These are phyloP conservation scores for Phocoena sinus DNA, from an alignment of 2,113 vertebrate genomes.

Conservation along the genomic window DNA sequence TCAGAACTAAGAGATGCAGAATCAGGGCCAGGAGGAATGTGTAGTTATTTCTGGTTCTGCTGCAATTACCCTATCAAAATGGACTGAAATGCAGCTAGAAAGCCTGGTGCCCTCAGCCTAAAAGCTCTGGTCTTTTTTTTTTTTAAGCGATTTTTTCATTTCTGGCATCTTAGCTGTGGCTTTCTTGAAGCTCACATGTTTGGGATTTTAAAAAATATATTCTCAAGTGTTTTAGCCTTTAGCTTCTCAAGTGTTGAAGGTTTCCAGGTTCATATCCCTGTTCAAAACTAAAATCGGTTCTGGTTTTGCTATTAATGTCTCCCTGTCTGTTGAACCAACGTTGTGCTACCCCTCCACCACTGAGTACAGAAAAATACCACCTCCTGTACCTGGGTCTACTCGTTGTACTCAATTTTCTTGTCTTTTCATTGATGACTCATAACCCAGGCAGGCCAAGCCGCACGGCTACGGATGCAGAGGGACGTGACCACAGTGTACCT, in stretches of 20 bases:
- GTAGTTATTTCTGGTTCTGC: not conserved
- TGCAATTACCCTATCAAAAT: not conserved
- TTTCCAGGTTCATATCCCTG: not conserved
- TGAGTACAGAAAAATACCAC: not conserved
- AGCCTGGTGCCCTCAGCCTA: not conserved
- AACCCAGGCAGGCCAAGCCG: not conserved
- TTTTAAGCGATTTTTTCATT: not conserved
- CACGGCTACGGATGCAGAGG: rapidly evolving
- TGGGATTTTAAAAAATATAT: not conserved
- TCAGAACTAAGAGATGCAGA: not conserved
- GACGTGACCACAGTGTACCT: not conserved
- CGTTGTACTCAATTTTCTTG: not conserved
- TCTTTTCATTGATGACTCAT: not conserved
- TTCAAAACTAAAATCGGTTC: not conserved
- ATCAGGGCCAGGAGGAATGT: not conserved
- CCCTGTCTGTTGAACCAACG: not conserved
- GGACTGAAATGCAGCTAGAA: not conserved
- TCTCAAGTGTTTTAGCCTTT: not conserved
- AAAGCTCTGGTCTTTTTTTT: not conserved
- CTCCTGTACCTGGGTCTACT: not conserved
- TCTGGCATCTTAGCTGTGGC: not conserved
- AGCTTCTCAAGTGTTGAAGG: not conserved
- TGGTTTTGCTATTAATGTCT: not conserved
- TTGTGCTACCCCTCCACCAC: rapidly evolving
- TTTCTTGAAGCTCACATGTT: not conserved